Evolutionary conservation across 23 tunicate genomes (phyloP).

Genomic region (Styela plicata): DNA sequence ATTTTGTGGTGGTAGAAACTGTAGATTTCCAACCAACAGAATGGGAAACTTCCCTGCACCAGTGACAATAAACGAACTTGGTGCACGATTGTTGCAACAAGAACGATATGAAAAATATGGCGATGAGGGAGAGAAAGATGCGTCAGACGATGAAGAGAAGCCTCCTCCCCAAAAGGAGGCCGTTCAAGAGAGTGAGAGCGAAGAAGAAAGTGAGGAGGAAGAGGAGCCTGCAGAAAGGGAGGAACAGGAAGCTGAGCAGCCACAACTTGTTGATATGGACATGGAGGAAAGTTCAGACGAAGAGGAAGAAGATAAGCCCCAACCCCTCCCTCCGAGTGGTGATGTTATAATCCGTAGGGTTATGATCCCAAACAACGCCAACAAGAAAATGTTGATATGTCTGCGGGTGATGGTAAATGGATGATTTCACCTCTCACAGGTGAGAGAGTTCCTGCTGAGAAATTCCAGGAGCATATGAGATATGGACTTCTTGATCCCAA

Average conservation of each 20-base stretch:
- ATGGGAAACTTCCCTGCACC: constrained; percentile 87
- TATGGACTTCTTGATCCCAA: constrained; percentile 89
- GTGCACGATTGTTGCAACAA: constrained; percentile 80
- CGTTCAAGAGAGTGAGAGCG: not conserved
- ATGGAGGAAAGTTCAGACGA: constrained; percentile 99
- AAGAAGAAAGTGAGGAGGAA: constrained; percentile 35
- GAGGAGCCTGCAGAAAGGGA: constrained; percentile 17
- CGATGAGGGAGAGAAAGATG: constrained; percentile 35
- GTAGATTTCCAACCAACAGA: constrained; percentile 83
- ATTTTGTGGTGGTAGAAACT: constrained; percentile 96
- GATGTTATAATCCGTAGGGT: constrained; percentile 62
- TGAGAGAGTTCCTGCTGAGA: constrained; percentile 71
- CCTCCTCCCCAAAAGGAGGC: not conserved
- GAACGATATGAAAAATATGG: constrained; percentile 92
- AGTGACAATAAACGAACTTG: constrained; percentile 72
- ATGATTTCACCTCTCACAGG: constrained; percentile 94
- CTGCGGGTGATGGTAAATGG: constrained; percentile 41
- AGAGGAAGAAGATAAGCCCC: constrained; percentile 50
- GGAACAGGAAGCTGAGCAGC: constrained; percentile 58
- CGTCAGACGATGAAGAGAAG: not conserved
- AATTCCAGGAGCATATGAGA: constrained; percentile 92
- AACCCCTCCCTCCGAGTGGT: constrained; percentile 44
- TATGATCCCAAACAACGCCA: constrained; percentile 81
- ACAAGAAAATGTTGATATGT: not conserved
- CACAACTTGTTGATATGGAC: constrained; percentile 89